These are phyloP conservation scores for Phytoseiulus persimilis DNA, from an alignment of 2,888 invertebrate species.

Conservation along the genomic window DNA sequence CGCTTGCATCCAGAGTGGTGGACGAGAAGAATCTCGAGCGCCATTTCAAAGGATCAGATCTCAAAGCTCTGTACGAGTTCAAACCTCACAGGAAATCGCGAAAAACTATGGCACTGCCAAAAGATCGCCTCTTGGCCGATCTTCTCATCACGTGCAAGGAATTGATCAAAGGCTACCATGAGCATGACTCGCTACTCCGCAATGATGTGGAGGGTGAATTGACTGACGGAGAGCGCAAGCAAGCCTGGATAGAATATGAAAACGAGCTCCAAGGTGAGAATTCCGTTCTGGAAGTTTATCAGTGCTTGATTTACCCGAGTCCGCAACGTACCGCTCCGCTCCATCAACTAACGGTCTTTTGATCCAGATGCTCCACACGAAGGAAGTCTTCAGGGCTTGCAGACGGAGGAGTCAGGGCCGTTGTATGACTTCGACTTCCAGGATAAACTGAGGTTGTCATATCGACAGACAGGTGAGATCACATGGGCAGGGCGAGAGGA, in stretches of 20 bases:
- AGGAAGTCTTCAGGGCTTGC: no score
- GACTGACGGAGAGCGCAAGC: conserved; percentile 82
- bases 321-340: no score
- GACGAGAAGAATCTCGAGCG: conserved; percentile 96
- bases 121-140: conserved; percentile 69
- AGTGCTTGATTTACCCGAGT: no score
- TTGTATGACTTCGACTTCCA: no score
- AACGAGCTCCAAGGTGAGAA: conserved; percentile 59
- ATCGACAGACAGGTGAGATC: no score
- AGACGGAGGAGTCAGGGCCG: no score
- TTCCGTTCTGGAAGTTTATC: not conserved
- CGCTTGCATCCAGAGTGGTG: conserved; percentile 86
- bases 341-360: no score
- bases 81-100: conserved; percentile 59
- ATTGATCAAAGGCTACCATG: conserved; percentile 77
- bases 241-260: conserved; percentile 96
- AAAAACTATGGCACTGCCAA: conserved; percentile 68
- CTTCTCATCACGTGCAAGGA: conserved; percentile 66
- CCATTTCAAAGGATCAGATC: conserved; percentile 88
- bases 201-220: conserved; percentile 85
- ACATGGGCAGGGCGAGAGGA: no score
- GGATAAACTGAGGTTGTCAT: no score
- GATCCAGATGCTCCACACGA: no score
- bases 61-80: conserved; percentile 81
- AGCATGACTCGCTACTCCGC: conserved; percentile 89